A percentile compares a stretch with the other conserved stretches of the same genome.
Conservation (phyloP, 2,888 invertebrate species). For the Habrosyne pyritoides region DNA sequence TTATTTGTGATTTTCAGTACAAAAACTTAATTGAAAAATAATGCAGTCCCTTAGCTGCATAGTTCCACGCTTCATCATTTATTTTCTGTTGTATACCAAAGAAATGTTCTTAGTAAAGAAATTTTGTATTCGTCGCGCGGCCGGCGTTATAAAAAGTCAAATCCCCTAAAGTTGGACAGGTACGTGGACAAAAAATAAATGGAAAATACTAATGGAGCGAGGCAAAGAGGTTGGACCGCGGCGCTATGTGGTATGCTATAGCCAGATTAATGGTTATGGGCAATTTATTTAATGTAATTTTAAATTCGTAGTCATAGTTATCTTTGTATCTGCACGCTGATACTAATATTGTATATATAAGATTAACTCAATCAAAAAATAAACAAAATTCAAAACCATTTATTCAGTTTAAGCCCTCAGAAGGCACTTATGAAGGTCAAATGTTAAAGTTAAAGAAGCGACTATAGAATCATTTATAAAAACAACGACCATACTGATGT, state of each 20-base stretch:
- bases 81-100: conserved; percentile 63
- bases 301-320: background rate
- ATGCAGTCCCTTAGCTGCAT: conserved; percentile 58
- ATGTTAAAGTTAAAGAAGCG: no score
- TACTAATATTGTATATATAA: background rate
- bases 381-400: no score
- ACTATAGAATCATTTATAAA: no score
- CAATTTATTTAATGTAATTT: background rate
- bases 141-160: conserved; percentile 74
- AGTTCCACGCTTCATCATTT: conserved; percentile 74
- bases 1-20: conserved; percentile 16
- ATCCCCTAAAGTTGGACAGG: conserved; percentile 81
- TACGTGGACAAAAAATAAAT: conserved; percentile 84
- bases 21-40: conserved; percentile 71
- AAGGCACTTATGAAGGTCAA: no score
- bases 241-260: conserved; percentile 54
- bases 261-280: conserved; percentile 28
- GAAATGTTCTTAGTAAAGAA: conserved; percentile 56
- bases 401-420: no score
- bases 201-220: conserved; percentile 83
- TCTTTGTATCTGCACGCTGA: no score
- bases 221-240: conserved; percentile 68
- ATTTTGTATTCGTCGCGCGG: conserved; percentile 81
- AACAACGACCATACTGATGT: background rate
- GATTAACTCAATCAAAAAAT: no score